These are phyloP conservation scores for Hippasteria phrygiana DNA, from an alignment of 53 echinoderm and acorn worm species.

Conservation along the genomic window DNA sequence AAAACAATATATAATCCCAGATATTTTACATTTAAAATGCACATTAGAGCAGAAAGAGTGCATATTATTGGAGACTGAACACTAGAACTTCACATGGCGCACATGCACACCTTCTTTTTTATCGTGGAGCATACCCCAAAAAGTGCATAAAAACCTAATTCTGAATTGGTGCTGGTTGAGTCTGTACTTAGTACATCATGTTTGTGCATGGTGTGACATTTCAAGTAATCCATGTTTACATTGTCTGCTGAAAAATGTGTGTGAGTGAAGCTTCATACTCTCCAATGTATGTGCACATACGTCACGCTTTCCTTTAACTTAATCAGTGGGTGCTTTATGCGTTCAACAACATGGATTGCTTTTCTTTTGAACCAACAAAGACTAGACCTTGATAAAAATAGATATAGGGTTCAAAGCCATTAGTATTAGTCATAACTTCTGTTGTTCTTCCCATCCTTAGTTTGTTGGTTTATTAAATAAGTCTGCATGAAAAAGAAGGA, in stretches of 20 bases:
- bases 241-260: not conserved
- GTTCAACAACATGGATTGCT: not conserved
- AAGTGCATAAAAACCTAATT: too few species aligned
- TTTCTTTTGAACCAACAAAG: constrained; percentile 3
- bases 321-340: constrained; percentile 21
- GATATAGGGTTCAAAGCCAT: not conserved
- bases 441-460: too few species aligned
- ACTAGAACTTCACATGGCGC: too few species aligned
- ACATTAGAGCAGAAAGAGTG: too few species aligned
- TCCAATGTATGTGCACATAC: not conserved
- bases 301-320: constrained; percentile 14
- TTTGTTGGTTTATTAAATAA: too few species aligned
- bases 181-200: constrained; percentile 1
- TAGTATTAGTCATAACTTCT: not conserved
- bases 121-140: too few species aligned
- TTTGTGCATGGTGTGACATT: constrained; percentile 47
- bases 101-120: too few species aligned
- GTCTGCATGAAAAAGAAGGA: too few species aligned
- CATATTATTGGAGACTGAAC: too few species aligned
- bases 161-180: not conserved
- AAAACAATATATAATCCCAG: too few species aligned
- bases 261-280: constrained; percentile 1
- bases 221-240: constrained; percentile 27
- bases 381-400: not conserved
- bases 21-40: too few species aligned